A percentile compares a stretch with the other conserved stretches of the same genome.
These are phyloP conservation scores for Saturnia pavonia DNA, from an alignment of 2,888 invertebrate genomes.

Conservation along the genomic window DNA sequence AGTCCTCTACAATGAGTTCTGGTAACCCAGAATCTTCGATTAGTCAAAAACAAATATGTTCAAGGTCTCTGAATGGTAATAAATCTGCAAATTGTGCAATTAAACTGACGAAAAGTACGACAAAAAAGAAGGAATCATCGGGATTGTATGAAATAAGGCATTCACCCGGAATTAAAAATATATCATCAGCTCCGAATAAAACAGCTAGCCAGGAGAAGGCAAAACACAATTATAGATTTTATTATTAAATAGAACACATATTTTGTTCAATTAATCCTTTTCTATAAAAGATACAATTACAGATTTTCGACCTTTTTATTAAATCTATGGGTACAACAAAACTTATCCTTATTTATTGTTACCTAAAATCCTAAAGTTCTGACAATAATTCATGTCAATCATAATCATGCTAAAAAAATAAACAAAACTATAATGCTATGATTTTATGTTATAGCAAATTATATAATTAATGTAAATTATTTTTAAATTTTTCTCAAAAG, in stretches of 20 bases:
- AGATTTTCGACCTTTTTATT: too few relatives aligned
- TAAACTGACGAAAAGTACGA: background rate
- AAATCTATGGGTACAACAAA: background rate
- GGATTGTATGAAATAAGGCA: background rate
- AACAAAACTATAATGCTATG: too few relatives aligned
- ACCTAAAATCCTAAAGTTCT: background rate
- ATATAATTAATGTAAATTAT: too few relatives aligned
- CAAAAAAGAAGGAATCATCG: background rate
- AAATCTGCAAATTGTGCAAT: background rate
- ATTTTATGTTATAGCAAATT: too few relatives aligned
- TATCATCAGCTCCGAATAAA: background rate
- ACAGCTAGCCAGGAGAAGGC: background rate
- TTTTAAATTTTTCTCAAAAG: too few relatives aligned
- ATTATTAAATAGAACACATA: constrained; percentile 2
- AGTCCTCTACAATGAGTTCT: background rate
- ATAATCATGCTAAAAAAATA: too few relatives aligned
- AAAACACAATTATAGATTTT: constrained; percentile 18
- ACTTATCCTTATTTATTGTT: background rate
- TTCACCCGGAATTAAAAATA: background rate
- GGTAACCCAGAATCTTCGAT: background rate
- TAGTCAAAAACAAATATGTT: background rate
- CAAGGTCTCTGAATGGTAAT: background rate
- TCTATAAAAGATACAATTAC: too few relatives aligned
- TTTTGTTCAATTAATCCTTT: too few relatives aligned
- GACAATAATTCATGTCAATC: too few relatives aligned